Base-by-base conservation (phyloP, 1,140 invertebrate species). In the Pentalonia nigronervosa region DNA sequence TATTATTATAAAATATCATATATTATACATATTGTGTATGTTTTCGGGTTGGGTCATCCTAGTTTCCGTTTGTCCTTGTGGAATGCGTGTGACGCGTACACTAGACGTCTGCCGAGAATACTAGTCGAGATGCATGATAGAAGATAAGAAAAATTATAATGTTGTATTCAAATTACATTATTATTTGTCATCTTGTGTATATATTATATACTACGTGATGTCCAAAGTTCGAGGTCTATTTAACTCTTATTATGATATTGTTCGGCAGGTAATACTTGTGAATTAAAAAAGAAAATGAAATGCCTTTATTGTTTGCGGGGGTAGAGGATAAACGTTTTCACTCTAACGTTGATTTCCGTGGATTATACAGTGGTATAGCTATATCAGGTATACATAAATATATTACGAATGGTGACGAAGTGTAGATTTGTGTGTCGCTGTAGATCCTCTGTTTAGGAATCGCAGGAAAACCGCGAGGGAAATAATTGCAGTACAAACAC, bases 91-190 rank as follows among this genome's bases (percentile, higher is more conserved):
- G 60, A 76, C n/a, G 60, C n/a, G 30, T n/a, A n/a, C 30, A 67
- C n/a, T 6, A 76, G 60, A n/a, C 60, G 60, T 30, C 25, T 60
- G 56, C n/a, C 60, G 11, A 67, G 60, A 76, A 76, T 76, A n/a
- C 30, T 1, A 67, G 60, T 67, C 30, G 60, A 76, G 60, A 76
- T 76, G 60, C n/a, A 76, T 41, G 4, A 41, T 76, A 76, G 30
- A n/a, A n/a, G 30, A 76, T 76, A 76, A 76, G n/a, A 76, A 76
- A 76, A 76, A 76, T 76, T 30, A n/a, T 76, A 76, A 76, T 76
- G 60, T 76, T 76, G n/a, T 76, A 76, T 76, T 76, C 30, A 76
- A 76, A 76, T 76, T 76, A n/a, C 60, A 76, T 76, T n/a, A 76
- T 76, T 76, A 34, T 76, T 17, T 67, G 9, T n/a, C 4, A 3